Evolutionary conservation across 1,140 invertebrate genomes (phyloP).

Genomic region (Pristionchus pacificus): DNA sequence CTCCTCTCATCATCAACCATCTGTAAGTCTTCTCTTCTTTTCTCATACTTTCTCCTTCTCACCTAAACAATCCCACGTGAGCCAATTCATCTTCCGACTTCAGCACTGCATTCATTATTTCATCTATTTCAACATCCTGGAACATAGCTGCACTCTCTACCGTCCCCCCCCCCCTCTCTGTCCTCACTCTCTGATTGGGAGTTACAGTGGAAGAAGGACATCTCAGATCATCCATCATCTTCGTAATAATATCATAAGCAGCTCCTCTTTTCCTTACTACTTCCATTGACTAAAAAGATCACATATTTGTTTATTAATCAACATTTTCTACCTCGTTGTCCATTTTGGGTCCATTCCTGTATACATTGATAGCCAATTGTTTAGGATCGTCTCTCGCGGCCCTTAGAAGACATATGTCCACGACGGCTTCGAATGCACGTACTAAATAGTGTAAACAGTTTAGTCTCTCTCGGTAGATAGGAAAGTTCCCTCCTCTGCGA

Average conservation of each 20-base stretch:
- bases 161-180: too few relatives aligned
- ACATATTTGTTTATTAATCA: background rate
- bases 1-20: background rate
- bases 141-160: too few relatives aligned
- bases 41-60: background rate
- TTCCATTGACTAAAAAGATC: background rate
- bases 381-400: constrained; percentile 81
- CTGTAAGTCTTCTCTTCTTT: background rate
- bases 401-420: constrained; percentile 79
- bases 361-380: constrained; percentile 79
- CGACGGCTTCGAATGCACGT: constrained; percentile 72
- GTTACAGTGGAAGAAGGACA: background rate
- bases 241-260: background rate
- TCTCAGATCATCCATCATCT: background rate
- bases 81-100: background rate
- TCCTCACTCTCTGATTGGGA: background rate
- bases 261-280: background rate
- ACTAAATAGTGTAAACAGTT: constrained; percentile 10
- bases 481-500: too few relatives aligned
- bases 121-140: background rate
- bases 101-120: background rate
- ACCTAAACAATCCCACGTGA: background rate
- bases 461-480: background rate
- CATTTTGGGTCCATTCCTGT: constrained; percentile 58
- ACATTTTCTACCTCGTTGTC: background rate